A percentile compares a stretch with the other conserved stretches of the same genome.
Conservation (phyloP, 2,888 invertebrate species). For the Leptopilina myrica region DNA sequence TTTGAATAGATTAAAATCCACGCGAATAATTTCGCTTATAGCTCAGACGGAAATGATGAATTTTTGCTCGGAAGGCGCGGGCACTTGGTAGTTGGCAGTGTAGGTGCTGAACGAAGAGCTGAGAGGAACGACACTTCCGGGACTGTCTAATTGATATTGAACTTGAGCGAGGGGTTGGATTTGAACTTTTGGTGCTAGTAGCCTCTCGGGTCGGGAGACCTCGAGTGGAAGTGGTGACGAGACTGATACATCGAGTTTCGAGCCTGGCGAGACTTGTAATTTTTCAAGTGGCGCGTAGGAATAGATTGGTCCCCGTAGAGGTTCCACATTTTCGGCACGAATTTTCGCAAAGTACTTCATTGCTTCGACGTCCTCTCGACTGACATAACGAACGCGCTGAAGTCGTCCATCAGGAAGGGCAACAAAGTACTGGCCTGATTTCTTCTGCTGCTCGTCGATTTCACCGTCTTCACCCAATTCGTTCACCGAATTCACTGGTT, state of each 20-base stretch:
- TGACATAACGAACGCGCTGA: conserved; percentile 81
- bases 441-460: conserved; percentile 65
- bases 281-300: conserved; percentile 75
- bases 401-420: conserved; percentile 82
- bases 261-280: conserved; percentile 65
- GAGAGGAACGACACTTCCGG: conserved; percentile 61
- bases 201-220: conserved; percentile 54
- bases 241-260: conserved; percentile 54
- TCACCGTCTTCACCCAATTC: conserved; percentile 71
- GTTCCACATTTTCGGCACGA: conserved; percentile 81
- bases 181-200: conserved; percentile 57
- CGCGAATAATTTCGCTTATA: neutral
- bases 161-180: conserved; percentile 69
- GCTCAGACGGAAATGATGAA: conserved; percentile 67
- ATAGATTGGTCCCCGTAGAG: conserved; percentile 82
- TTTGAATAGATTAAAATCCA: too few species aligned
- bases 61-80: conserved; percentile 63
- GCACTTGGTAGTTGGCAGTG: conserved; percentile 67
- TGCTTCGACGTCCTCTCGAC: conserved; percentile 78
- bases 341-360: conserved; percentile 83
- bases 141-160: conserved; percentile 66
- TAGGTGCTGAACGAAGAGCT: conserved; percentile 66
- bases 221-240: conserved; percentile 46
- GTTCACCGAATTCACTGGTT: conserved; percentile 68
- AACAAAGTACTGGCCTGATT: conserved; percentile 81